Percentiles rank a stretch among this genome's conserved stretches.
These are phyloP conservation scores for Asteroscopus sphinx DNA, from an alignment of 2,888 invertebrate genomes.

Conservation along the genomic window DNA sequence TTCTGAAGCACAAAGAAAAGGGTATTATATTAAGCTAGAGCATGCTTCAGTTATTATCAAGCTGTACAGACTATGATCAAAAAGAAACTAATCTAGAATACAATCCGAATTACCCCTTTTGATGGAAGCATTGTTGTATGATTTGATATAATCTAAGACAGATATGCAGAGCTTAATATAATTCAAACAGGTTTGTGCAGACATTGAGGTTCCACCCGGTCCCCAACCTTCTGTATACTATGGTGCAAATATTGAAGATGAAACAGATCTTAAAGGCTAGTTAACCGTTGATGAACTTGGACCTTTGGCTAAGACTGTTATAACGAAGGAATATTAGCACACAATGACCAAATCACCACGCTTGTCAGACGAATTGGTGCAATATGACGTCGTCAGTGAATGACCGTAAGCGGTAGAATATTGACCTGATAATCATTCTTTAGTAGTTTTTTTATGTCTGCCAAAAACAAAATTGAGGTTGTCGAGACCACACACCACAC, in stretches of 20 bases:
- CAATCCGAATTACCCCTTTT: constrained; percentile 31
- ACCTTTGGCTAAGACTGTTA: not conserved
- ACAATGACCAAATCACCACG: not conserved
- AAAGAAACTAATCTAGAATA: constrained; percentile 9
- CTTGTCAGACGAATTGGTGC: not conserved
- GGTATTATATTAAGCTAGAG: constrained; percentile 9
- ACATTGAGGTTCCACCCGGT: constrained; percentile 23
- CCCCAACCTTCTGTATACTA: constrained; percentile 5
- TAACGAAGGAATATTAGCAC: too few relatives aligned
- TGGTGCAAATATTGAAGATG: not conserved
- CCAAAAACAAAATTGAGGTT: constrained; percentile 9
- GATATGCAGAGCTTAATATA: constrained; percentile 10
- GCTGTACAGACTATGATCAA: not conserved
- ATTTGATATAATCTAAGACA: constrained; percentile 39
- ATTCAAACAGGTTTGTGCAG: constrained; percentile 33
- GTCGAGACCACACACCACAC: constrained; percentile 42
- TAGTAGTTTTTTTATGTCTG: not conserved
- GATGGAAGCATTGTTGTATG: constrained; percentile 35
- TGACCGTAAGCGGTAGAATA: not conserved
- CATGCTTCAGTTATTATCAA: not conserved
- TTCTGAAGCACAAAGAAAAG: not conserved
- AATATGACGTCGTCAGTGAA: constrained; percentile 5
- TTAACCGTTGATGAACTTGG: too few relatives aligned
- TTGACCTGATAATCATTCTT: constrained; percentile 1
- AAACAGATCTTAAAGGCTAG: not conserved